Conservation (phyloP, 2,113 vertebrate genomes). For the Sardina pilchardus region DNA sequence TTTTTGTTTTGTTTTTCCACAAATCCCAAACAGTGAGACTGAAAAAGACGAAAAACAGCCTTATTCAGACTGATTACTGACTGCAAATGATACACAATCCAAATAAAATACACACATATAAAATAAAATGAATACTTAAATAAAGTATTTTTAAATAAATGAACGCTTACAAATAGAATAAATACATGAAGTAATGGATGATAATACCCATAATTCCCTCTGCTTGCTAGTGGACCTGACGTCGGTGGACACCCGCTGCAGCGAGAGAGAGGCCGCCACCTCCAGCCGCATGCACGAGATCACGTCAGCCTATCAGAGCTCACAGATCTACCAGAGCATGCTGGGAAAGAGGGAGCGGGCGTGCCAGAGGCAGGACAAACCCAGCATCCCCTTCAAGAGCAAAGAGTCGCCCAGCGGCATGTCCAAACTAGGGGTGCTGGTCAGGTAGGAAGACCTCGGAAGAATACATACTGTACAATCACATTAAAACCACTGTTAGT, state of each 20-base stretch:
- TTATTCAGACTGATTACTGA: too few species aligned
- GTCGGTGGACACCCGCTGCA: constrained; percentile 89
- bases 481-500: neutral
- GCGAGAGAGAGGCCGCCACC: constrained; percentile 85
- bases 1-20: neutral
- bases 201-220: neutral
- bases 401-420: constrained; percentile 79
- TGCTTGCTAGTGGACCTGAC: constrained; percentile 85
- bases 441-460: constrained; percentile 72
- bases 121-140: too few species aligned
- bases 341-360: constrained; percentile 73
- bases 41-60: too few species aligned
- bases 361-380: constrained; percentile 67
- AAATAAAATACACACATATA: too few species aligned
- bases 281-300: constrained; percentile 84
- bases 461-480: neutral
- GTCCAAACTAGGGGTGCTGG: constrained; percentile 79
- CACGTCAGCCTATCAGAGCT: constrained; percentile 78
- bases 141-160: too few species aligned
- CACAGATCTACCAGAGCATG: constrained; percentile 73
- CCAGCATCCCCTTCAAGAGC: constrained; percentile 86
- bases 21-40: too few species aligned
- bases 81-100: too few species aligned
- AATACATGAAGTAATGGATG: too few species aligned
- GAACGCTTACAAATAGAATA: too few species aligned